Conservation (phyloP, 2,113 vertebrate species). For the Rhagologus leucostigma region DNA sequence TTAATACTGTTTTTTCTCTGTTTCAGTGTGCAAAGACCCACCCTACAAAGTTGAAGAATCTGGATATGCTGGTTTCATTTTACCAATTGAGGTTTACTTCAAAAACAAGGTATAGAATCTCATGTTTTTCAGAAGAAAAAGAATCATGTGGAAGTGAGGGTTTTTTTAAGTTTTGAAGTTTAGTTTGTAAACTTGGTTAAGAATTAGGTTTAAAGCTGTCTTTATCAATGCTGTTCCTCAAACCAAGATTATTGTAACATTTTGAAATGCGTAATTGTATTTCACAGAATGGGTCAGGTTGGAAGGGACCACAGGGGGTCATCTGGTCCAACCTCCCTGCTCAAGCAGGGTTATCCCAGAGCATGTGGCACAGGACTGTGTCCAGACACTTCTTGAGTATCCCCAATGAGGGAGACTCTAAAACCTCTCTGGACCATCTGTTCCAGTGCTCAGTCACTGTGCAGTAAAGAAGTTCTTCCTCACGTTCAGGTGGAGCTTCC, state of each 20-base stretch:
- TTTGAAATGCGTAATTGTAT: fast-evolving
- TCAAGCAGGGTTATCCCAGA: not conserved
- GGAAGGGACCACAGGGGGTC: not conserved
- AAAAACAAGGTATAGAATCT: slow-evolving; percentile 84
- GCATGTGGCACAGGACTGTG: not conserved
- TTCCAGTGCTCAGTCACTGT: not conserved
- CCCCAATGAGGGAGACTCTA: too few species aligned
- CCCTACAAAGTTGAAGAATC: slow-evolving; percentile 93
- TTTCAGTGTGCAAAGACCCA: slow-evolving; percentile 88
- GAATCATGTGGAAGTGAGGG: fast-evolving
- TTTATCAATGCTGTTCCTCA: not conserved
- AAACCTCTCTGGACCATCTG: not conserved
- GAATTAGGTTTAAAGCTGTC: not conserved
- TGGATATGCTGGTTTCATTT: slow-evolving; percentile 90
- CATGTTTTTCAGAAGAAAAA: not conserved
- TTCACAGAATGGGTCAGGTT: not conserved
- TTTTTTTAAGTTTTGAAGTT: not conserved
- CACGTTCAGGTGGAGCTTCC: not conserved
- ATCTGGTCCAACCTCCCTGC: not conserved
- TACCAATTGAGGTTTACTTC: slow-evolving; percentile 91
- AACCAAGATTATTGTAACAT: not conserved
- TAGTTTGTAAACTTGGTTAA: not conserved
- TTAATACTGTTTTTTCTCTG: not conserved
- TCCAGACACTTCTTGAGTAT: not conserved
- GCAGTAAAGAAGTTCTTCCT: not conserved